Evolutionary conservation across 1,140 invertebrate species (phyloP), one percentile per base, ranked within the genome.

Genomic region (Lutraria rhynchaena): DNA sequence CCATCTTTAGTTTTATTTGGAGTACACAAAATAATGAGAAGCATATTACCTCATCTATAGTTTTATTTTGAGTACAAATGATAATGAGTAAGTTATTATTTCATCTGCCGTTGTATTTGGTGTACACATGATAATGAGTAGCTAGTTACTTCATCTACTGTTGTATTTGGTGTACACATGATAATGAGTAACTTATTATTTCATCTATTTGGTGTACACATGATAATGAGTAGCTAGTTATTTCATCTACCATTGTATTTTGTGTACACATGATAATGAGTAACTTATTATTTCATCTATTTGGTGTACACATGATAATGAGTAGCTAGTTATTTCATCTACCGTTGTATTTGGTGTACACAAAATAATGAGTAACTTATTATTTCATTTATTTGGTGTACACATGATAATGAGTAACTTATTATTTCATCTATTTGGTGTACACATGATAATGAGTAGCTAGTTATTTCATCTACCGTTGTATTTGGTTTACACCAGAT

Each of bases 131-230:
- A n/a, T n/a, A n/a, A n/a, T n/a, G n/a, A n/a, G n/a, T n/a, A n/a
- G n/a, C n/a, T n/a, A n/a, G n/a, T n/a, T n/a, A n/a, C n/a, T n/a
- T n/a, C 9, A 46, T 11, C 44, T 46, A 19, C 44, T 11, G 44
- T 46, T 11, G 44, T 46, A 11, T n/a, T n/a, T n/a, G n/a, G 44
- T 46, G 9, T 19, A 46, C 44, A 46, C 9, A 9, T 11, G 44
- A 11, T 9, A 19, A 11, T 46, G 44, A 46, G 4, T 22, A 61
- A 22, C 7, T 44, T 41, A n/a, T 65, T 81, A 91, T 88, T 77
- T 91, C 78, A 84, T 92, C 90, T 29, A 80, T n/a, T 67, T 24
- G 86, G 87, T 46, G 91, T 92, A 29, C 84, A 92, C n/a, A 91
- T 31, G 4, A 92, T 83, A 27, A 92, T 7, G 15, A 41, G 37